Evolutionary conservation across 2,888 invertebrate genomes (phyloP).

Genomic region (Asteroscopus sphinx): DNA sequence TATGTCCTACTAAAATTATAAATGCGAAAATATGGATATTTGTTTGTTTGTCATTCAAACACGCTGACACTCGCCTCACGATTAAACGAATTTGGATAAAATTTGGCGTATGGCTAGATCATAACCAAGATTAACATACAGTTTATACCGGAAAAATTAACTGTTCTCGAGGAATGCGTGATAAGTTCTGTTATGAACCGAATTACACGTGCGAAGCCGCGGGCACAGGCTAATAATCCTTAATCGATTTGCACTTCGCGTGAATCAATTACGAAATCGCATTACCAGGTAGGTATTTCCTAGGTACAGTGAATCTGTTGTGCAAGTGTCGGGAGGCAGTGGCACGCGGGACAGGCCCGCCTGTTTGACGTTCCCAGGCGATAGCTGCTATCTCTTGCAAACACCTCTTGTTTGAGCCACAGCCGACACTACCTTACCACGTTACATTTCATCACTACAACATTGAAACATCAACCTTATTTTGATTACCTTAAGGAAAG

Average conservation of each 20-base stretch:
- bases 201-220: too few relatives aligned
- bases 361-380: constrained; percentile 89
- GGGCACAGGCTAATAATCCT: constrained; percentile 1
- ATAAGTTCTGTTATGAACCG: too few relatives aligned
- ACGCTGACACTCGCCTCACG: too few relatives aligned
- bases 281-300: constrained; percentile 61
- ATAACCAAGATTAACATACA: too few relatives aligned
- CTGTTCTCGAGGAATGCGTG: too few relatives aligned
- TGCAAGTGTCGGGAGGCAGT: constrained; percentile 77
- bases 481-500: constrained; percentile 18
- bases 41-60: too few relatives aligned
- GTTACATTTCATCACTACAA: constrained; percentile 38
- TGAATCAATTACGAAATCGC: constrained; percentile 7
- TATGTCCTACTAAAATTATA: too few relatives aligned
- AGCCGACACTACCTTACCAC: constrained; percentile 73
- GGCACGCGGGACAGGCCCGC: constrained; percentile 81
- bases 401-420: constrained; percentile 87
- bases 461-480: constrained; percentile 52
- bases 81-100: too few relatives aligned
- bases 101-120: too few relatives aligned
- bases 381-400: constrained; percentile 87
- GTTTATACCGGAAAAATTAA: too few relatives aligned
- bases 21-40: too few relatives aligned
- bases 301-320: constrained; percentile 69
- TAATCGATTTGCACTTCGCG: constrained; percentile 4